Evolutionary conservation across 2,888 invertebrate species (phyloP), one percentile per base, ranked within the genome.

Genomic region (Bursaphelenchus okinawaensis): DNA sequence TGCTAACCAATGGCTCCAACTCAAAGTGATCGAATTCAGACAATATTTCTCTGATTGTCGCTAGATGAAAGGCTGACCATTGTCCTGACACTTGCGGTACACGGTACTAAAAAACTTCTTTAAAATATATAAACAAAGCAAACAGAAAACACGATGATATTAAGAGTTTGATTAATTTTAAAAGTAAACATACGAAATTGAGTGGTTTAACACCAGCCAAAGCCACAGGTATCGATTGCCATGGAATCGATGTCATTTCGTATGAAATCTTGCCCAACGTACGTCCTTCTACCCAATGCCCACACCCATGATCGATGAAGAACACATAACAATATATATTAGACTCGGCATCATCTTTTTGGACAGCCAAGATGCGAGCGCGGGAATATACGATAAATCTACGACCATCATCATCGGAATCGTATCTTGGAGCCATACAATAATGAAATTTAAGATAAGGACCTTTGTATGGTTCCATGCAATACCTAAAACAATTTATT

Each of bases 151-250:
- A 40, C 12, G n/a, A n/a, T n/a, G n/a, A 12, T 40, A 40, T 16
- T 16, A 40, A 1, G 1, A 40, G 12, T 40, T 16, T 40, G n/a
- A 3, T n/a, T 16, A n/a, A 40, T n/a, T 16, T n/a, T n/a, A 40
- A 16, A 16, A 40, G 3, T 40, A n/a, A 9, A 6, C 57, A 22
- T 27, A 19, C 28, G 22, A 16, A 7, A 27, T 7, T 6, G 4
- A 27, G n/a, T 12, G 60, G 60, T 4, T n/a, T 40, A 16, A 59
- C 52, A 22, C 60, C 60, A 9, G 19, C 28, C 52, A 64, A 28
- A 3, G 64, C 28, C 4, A 64, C 64, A 19, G 64, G 64, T 12
- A 64, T 63, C 24, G 64, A 29, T 23, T 64, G 64, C 64, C 64
- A 64, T n/a, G 64, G 64, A 22, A 52, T 51, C 40, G 20, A 60